Conservation (phyloP, 1,140 invertebrate genomes). For the Luehdorfia chinensis region DNA sequence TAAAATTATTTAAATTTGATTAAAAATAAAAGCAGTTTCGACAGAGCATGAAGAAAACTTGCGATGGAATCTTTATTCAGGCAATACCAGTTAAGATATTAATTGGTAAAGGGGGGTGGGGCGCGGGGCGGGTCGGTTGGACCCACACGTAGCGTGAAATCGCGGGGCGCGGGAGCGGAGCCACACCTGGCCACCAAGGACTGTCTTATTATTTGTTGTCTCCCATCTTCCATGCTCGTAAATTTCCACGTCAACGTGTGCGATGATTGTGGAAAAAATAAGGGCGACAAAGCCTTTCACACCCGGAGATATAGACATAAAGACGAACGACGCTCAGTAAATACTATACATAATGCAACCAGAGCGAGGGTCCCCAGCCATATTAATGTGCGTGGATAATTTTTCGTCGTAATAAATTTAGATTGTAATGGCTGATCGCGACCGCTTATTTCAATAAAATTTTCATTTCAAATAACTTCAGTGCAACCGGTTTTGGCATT, state of each 20-base stretch:
- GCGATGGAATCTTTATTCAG: constrained; percentile 24
- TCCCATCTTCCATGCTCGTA: constrained; percentile 72
- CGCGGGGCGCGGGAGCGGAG: constrained; percentile 58
- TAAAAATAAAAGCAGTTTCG: no score
- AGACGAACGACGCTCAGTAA: constrained; percentile 46
- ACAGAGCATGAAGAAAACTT: not conserved
- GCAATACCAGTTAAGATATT: constrained; percentile 64
- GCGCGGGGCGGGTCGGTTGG: constrained; percentile 26
- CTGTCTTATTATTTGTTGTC: constrained; percentile 72
- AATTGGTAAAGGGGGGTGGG: constrained; percentile 47
- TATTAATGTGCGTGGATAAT: constrained; percentile 72
- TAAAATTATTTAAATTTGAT: no score
- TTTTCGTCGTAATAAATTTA: constrained; percentile 74
- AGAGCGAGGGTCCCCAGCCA: constrained; percentile 33
- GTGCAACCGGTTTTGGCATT: constrained; percentile 43
- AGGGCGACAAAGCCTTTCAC: constrained; percentile 66
- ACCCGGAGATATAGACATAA: constrained; percentile 56
- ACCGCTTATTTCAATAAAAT: constrained; percentile 65
- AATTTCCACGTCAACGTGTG: constrained; percentile 75
- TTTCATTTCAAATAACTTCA: constrained; percentile 41
- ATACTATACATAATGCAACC: constrained; percentile 46
- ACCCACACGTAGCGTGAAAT: constrained; percentile 74
- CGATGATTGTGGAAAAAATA: constrained; percentile 70
- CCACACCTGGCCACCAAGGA: constrained; percentile 59
- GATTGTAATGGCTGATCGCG: constrained; percentile 65